phyloP scores from a whole-genome alignment of 1,140 invertebrate genomes.

The Subanguina moxae region DNA sequence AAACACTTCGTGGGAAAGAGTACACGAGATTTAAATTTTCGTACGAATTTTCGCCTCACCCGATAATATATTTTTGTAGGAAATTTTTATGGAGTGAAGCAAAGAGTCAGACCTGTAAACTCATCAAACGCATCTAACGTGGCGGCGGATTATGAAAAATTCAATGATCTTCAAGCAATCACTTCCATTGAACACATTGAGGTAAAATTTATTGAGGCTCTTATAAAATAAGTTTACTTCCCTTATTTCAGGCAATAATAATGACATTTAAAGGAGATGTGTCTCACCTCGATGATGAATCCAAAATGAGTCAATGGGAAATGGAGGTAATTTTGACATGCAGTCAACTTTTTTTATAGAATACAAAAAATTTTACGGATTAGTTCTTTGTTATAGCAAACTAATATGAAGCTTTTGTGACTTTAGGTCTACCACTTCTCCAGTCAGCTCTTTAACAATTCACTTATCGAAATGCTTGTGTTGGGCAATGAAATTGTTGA shows the following conservation, averaged over 20 bases:
- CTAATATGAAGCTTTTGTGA: too few relatives aligned
- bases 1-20: too few relatives aligned
- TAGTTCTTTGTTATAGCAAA: too few relatives aligned
- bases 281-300: slow-evolving; percentile 35
- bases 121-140: neutral
- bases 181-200: slow-evolving; percentile 50
- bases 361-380: neutral
- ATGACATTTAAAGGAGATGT: slow-evolving; percentile 47
- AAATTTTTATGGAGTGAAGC: slow-evolving; percentile 1
- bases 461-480: slow-evolving; percentile 22
- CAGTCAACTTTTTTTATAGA: neutral
- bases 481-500: slow-evolving; percentile 57
- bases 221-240: neutral
- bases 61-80: too few relatives aligned
- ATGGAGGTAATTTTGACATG: slow-evolving; percentile 16
- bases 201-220: slow-evolving; percentile 20
- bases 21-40: too few relatives aligned
- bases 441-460: neutral
- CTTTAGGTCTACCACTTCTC: slow-evolving; percentile 14
- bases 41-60: too few relatives aligned
- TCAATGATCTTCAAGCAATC: neutral
- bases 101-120: neutral
- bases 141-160: slow-evolving; percentile 5
- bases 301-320: slow-evolving; percentile 36
- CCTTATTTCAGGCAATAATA: slow-evolving; percentile 37